phyloP scores from a whole-genome alignment of 1,140 invertebrate species.

The Rhyacophila brunnea region DNA sequence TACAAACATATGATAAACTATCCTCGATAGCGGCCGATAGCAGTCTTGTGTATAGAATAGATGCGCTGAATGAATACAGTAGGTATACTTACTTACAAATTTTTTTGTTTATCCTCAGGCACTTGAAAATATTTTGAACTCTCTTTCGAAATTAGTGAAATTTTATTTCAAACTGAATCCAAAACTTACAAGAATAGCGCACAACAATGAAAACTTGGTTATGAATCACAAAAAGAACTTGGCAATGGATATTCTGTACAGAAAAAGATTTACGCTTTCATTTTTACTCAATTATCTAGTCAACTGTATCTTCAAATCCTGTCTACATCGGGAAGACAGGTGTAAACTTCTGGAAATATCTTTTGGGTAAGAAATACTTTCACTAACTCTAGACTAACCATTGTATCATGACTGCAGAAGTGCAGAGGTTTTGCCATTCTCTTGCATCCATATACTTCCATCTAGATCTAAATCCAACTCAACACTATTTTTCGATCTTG shows the following conservation, averaged over 20 bases:
- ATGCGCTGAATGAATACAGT: too few relatives aligned
- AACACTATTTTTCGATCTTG: too few relatives aligned
- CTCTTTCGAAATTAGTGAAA: conserved; percentile 51
- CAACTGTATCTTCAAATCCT: conserved; percentile 45
- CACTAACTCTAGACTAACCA: too few relatives aligned
- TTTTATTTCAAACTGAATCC: conserved; percentile 53
- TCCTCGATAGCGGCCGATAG: too few relatives aligned
- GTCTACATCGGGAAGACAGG: conserved; percentile 49
- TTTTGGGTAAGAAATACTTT: conserved; percentile 44
- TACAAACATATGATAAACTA: too few relatives aligned
- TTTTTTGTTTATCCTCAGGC: conserved; percentile 42
- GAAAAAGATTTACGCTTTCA: conserved; percentile 48
- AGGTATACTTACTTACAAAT: too few relatives aligned
- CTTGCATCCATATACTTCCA: too few relatives aligned
- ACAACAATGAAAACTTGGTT: conserved; percentile 39
- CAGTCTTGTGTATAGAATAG: too few relatives aligned
- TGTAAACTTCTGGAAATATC: conserved; percentile 52
- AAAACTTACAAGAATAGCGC: conserved; percentile 47
- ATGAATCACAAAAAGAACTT: conserved; percentile 46
- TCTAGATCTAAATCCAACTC: too few relatives aligned
- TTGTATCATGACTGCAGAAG: too few relatives aligned
- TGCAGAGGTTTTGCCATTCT: too few relatives aligned
- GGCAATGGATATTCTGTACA: conserved; percentile 48
- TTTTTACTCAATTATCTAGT: conserved; percentile 46
- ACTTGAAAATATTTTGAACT: conserved; percentile 51